Conservation (phyloP, 2,797 vertebrate species). For the Chloroceryle amazona region DNA sequence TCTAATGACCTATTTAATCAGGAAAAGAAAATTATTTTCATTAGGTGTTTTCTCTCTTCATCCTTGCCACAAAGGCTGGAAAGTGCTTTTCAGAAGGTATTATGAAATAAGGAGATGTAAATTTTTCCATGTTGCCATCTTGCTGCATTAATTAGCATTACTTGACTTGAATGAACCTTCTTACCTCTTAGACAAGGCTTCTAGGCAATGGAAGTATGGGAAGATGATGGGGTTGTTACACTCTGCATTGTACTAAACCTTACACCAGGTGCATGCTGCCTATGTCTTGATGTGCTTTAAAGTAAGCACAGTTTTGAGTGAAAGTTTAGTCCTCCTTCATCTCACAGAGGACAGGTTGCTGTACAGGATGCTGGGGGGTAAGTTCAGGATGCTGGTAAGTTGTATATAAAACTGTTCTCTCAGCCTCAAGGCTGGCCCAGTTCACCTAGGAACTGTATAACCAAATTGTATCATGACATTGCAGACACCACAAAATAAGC, state of each 20-base stretch:
- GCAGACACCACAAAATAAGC: not conserved
- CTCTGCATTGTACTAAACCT: not conserved
- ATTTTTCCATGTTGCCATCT: not conserved
- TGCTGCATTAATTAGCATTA: not conserved
- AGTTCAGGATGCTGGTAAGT: not conserved
- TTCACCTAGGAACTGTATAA: not conserved
- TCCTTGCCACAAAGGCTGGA: not conserved
- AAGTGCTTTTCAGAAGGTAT: not conserved
- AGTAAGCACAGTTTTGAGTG: not conserved
- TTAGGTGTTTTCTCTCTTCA: not conserved
- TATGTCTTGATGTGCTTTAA: not conserved
- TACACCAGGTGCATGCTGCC: not conserved
- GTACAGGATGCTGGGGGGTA: not conserved
- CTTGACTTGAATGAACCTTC: not conserved
- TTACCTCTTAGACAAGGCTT: not conserved
- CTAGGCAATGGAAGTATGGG: not conserved
- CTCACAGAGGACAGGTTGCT: not conserved
- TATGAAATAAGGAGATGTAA: not conserved
- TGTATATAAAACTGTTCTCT: not conserved
- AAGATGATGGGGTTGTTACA: not conserved
- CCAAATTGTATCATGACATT: not conserved
- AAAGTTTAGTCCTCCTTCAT: not conserved
- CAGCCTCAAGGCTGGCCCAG: not conserved
- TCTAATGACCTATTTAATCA: not conserved
- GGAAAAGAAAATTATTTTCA: not conserved